Evolutionary conservation across 2,797 vertebrate species (phyloP).

Genomic region (Lateolabrax maculatus): DNA sequence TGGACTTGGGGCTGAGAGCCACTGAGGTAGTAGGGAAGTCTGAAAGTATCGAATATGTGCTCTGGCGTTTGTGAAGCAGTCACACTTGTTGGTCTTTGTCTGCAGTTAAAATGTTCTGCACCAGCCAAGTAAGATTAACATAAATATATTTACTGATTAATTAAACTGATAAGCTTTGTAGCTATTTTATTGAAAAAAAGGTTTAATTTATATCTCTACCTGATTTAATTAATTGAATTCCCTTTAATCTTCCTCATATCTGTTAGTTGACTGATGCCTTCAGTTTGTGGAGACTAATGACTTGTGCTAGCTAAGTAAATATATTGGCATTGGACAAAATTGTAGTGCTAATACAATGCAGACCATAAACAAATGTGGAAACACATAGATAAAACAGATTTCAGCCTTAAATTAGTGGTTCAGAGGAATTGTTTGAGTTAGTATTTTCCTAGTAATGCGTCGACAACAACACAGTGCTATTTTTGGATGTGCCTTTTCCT

Average conservation of each 20-base stretch:
- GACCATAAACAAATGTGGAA: background rate
- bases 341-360: background rate
- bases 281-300: background rate
- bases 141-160: background rate
- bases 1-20: background rate
- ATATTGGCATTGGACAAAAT: background rate
- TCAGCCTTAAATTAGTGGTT: slow-evolving; percentile 12
- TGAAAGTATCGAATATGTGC: background rate
- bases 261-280: background rate
- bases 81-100: background rate
- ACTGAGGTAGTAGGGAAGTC: background rate
- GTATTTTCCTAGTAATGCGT: slow-evolving; percentile 41
- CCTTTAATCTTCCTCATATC: background rate
- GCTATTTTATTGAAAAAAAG: background rate
- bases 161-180: background rate
- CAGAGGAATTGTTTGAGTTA: slow-evolving; percentile 23
- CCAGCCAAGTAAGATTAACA: background rate
- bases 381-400: background rate
- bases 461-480: slow-evolving; percentile 67
- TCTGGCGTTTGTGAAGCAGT: background rate
- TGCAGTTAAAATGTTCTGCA: background rate
- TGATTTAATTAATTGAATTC: too few relatives aligned
- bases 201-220: too few relatives aligned
- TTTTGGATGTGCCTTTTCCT: slow-evolving; percentile 72
- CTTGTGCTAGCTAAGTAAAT: background rate